Conservation (phyloP, 2,113 vertebrate species). For the Zapornia atra region DNA sequence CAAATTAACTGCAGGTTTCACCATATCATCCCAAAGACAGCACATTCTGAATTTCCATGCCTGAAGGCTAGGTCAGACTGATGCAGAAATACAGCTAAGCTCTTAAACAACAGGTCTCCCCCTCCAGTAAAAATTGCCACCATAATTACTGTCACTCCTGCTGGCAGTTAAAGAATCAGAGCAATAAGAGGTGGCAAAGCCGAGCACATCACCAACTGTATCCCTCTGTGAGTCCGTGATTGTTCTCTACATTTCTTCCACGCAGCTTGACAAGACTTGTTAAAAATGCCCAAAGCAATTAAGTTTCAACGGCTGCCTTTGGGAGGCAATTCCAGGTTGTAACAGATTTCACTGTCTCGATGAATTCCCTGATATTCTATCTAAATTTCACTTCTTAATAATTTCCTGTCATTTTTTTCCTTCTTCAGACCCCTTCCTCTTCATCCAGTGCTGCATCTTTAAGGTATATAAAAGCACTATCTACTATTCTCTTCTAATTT, state of each 20-base stretch:
- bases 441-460: neutral
- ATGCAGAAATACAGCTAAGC: neutral
- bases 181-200: neutral
- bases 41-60: neutral
- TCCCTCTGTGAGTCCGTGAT: neutral
- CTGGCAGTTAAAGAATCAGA: neutral
- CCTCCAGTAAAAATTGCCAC: neutral
- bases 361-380: neutral
- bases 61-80: rapidly evolving
- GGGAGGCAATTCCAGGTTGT: constrained; percentile 5
- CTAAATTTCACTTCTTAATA: constrained; percentile 24
- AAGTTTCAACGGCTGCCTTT: neutral
- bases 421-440: neutral
- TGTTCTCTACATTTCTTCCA: neutral
- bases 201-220: neutral
- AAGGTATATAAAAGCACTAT: neutral
- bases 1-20: neutral
- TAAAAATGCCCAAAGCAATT: constrained; percentile 44
- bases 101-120: neutral
- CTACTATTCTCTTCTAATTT: neutral
- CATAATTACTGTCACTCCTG: neutral
- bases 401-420: constrained; percentile 32
- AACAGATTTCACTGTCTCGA: neutral
- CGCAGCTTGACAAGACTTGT: neutral
- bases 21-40: neutral